Percentiles rank a stretch among this genome's conserved stretches.
Evolutionary conservation across 2,113 vertebrate species (phyloP).

Genomic region (Synodontis membranacea): DNA sequence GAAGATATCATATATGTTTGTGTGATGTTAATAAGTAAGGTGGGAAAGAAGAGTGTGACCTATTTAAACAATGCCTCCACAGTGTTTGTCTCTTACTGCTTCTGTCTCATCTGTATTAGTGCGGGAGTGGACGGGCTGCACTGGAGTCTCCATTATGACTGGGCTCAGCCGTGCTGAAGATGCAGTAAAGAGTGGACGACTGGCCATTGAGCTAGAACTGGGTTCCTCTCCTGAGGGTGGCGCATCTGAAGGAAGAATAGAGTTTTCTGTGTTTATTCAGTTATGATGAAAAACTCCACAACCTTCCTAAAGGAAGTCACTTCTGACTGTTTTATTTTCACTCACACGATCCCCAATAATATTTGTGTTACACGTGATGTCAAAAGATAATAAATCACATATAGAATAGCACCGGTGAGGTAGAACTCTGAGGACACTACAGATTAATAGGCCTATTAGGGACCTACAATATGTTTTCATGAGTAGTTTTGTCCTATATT

Average conservation of each 20-base stretch:
- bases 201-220: constrained; percentile 62
- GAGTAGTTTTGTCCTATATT: not conserved
- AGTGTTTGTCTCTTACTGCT: constrained; percentile 45
- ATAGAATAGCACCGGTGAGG: not conserved
- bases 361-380: not conserved
- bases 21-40: not conserved
- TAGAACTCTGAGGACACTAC: not conserved
- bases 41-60: not conserved
- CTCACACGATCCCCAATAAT: not conserved
- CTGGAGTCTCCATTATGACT: constrained; percentile 65
- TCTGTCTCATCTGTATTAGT: constrained; percentile 65
- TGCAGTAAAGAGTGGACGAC: constrained; percentile 59
- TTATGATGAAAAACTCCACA: not conserved
- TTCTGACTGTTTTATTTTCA: not conserved
- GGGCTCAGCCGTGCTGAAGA: constrained; percentile 65
- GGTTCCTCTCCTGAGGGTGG: constrained; percentile 70
- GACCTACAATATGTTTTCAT: not conserved
- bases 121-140: constrained; percentile 42
- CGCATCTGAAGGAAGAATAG: constrained; percentile 60
- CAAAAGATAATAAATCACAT: not conserved
- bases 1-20: not conserved
- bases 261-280: constrained; percentile 24
- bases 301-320: not conserved
- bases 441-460: not conserved
- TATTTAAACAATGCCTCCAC: not conserved